Evolutionary conservation across 2,797 vertebrate genomes (phyloP).

Genomic region (Mus spretus): DNA sequence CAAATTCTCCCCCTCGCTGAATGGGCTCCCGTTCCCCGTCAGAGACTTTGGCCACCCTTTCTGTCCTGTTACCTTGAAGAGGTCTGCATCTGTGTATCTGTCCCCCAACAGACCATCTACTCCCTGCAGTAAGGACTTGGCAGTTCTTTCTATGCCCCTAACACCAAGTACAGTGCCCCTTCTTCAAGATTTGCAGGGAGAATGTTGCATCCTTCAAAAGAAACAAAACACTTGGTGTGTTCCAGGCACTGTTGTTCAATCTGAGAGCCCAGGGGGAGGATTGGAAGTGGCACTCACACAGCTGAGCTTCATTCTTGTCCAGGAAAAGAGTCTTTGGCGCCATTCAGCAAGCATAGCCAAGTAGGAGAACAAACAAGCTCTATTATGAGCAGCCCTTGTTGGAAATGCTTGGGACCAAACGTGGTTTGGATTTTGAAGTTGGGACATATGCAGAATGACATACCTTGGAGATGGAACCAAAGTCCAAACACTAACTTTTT

Average conservation of each 20-base stretch:
- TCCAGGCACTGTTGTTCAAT: not conserved
- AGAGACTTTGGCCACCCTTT: not conserved
- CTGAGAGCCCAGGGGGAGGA: not conserved
- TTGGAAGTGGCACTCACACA: not conserved
- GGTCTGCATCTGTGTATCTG: not conserved
- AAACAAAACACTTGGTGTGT: not conserved
- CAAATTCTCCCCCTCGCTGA: not conserved
- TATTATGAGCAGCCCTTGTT: not conserved
- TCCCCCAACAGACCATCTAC: not conserved
- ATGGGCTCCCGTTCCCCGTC: not conserved
- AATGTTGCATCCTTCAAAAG: not conserved
- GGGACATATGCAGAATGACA: not conserved
- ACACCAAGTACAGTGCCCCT: not conserved
- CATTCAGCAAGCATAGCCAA: not conserved
- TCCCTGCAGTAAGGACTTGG: not conserved
- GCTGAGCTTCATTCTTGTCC: not conserved
- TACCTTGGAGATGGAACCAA: not conserved
- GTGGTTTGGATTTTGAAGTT: not conserved
- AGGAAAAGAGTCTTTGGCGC: not conserved
- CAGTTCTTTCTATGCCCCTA: not conserved
- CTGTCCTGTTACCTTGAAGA: not conserved
- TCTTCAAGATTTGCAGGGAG: not conserved
- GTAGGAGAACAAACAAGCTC: constrained; percentile 35
- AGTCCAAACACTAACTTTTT: not conserved
- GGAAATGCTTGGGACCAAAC: not conserved